These are phyloP conservation scores for Luehdorfia chinensis DNA, from an alignment of 1,140 invertebrate species.

Conservation along the genomic window DNA sequence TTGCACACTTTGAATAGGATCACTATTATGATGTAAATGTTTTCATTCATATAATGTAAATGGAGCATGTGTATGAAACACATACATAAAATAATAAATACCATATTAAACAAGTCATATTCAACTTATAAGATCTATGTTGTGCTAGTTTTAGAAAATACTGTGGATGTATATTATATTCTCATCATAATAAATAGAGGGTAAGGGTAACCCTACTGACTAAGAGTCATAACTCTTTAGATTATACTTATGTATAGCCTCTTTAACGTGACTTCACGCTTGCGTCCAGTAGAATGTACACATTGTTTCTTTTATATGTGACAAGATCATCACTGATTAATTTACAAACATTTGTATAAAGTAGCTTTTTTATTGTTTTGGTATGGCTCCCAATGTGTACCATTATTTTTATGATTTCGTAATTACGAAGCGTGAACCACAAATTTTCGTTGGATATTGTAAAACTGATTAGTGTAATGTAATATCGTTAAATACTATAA, in stretches of 20 bases:
- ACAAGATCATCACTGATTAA: conserved; percentile 7
- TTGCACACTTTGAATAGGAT: neutral
- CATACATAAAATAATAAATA: neutral
- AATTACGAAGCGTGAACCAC: no score
- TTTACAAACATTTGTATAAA: conserved; percentile 17
- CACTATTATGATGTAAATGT: neutral
- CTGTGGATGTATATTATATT: no score
- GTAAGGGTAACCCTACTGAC: no score
- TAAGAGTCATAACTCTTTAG: conserved; percentile 1
- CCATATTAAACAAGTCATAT: neutral
- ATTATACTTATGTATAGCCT: conserved; percentile 24
- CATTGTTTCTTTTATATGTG: conserved; percentile 12
- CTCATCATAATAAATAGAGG: neutral
- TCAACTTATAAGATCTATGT: conserved; percentile 1
- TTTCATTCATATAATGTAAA: neutral
- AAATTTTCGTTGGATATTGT: no score
- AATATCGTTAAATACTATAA: no score
- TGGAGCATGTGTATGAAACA: neutral
- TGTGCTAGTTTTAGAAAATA: neutral
- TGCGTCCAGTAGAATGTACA: conserved; percentile 49
- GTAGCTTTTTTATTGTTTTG: conserved; percentile 14
- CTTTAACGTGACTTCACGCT: conserved; percentile 40
- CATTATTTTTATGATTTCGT: no score
- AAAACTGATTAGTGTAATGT: no score
- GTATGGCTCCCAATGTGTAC: conserved; percentile 1